phyloP scores from a whole-genome alignment of 2,797 vertebrate species.

The Onychomys arenicola region DNA sequence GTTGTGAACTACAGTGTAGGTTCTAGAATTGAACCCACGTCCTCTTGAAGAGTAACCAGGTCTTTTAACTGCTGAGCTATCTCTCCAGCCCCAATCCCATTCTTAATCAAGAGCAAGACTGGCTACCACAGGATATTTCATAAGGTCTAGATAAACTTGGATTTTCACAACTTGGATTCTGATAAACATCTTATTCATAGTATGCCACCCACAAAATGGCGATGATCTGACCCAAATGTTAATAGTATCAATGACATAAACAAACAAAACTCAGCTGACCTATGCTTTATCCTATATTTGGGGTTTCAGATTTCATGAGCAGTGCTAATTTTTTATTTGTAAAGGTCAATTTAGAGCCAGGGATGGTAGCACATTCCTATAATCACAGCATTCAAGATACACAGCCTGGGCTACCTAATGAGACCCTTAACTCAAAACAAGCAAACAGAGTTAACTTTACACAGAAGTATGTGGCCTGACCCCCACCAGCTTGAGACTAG shows the following conservation, averaged over 20 bases:
- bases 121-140: not conserved
- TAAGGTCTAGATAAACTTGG: not conserved
- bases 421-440: not conserved
- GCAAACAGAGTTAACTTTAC: not conserved
- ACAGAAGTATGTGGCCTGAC: not conserved
- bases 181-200: not conserved
- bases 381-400: not conserved
- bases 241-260: not conserved
- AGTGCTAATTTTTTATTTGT: constrained; percentile 8
- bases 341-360: not conserved
- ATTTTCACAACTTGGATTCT: not conserved
- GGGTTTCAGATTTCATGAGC: constrained; percentile 51
- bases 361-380: not conserved
- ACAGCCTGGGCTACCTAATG: not conserved
- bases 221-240: not conserved
- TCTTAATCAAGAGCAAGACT: not conserved
- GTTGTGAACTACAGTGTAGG: not conserved
- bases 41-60: no score
- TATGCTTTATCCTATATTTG: not conserved
- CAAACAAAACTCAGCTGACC: not conserved
- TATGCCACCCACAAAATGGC: not conserved
- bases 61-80: not conserved
- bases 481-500: not conserved
- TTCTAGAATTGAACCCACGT: not conserved
- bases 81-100: not conserved